phyloP scores from a whole-genome alignment of 2,888 invertebrate genomes.

The Ochlodes sylvanus region DNA sequence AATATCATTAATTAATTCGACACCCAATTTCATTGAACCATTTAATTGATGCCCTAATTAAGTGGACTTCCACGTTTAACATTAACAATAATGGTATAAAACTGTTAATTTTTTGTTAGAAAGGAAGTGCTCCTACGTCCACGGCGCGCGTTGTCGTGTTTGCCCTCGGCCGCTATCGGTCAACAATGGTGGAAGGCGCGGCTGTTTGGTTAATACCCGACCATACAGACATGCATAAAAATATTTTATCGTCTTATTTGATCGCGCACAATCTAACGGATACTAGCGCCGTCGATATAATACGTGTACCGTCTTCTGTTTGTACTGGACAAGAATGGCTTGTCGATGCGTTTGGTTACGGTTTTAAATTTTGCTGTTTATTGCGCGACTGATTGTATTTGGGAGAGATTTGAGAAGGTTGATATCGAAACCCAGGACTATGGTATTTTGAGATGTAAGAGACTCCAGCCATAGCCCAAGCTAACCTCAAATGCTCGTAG shows the following conservation, averaged over 20 bases:
- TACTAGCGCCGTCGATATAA: conserved; percentile 24
- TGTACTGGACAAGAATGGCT: conserved; percentile 12
- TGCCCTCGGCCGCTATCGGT: conserved; percentile 50
- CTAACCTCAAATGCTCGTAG: too few relatives aligned
- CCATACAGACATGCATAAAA: conserved; percentile 27
- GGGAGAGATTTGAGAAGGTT: too few relatives aligned
- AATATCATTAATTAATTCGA: too few relatives aligned
- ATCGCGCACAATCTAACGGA: conserved; percentile 41
- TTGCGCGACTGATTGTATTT: background rate
- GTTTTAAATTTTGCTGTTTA: background rate
- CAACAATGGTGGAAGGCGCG: conserved; percentile 53
- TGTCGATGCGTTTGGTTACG: background rate
- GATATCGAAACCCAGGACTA: too few relatives aligned
- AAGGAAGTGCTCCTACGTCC: conserved; percentile 23
- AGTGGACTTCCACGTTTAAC: too few relatives aligned
- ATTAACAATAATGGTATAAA: too few relatives aligned
- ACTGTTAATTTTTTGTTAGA: background rate
- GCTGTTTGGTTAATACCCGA: conserved; percentile 49
- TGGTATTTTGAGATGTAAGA: too few relatives aligned
- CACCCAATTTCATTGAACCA: too few relatives aligned
- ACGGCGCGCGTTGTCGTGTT: conserved; percentile 13
- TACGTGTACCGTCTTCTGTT: conserved; percentile 8
- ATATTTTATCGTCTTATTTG: conserved; percentile 52
- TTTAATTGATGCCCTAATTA: too few relatives aligned
- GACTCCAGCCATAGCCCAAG: too few relatives aligned